Base-by-base conservation (phyloP, 2,797 vertebrate genomes). In the Betta splendens region DNA sequence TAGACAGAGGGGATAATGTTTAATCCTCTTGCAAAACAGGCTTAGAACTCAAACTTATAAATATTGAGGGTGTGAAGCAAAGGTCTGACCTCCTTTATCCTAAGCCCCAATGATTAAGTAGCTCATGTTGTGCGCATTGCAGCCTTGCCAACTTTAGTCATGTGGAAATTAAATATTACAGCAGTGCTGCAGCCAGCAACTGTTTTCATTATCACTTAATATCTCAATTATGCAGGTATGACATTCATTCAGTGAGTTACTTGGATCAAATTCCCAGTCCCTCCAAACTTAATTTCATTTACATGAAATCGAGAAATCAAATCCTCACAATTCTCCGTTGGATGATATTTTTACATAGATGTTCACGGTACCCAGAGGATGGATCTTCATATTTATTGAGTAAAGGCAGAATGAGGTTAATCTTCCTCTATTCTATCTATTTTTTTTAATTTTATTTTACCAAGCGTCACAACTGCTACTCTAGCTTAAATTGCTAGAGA, bases 1-100 rank as follows among this genome's bases (percentile, higher is more conserved):
- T 79, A 75, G 46, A 72, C 39, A 51, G 35, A 50, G 37, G 40
- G 26, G 38, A 37, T 40, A 40, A 31, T 66, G 69, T 80, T 65
- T 75, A 72, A 80, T 66, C 42, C 64, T 65, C 31, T n/a, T n/a
- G 50, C 45, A 62, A 52, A 47, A 29, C 45, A 39, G 22, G 17
- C 35, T 57, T 50, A 51, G 38, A 40, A 60, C 52, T 62, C 29
- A 35, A 28, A 55, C 23, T 3, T 50, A 40, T 3, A 58, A 32
- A 47, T 45, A 40, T 39, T 51, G 21, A 18, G 29, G 20, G 7
- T 13, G 32, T 40, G 68, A 20, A 64, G 33, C 48, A 45, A 58
- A 3, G 1, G 15, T 8, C n/a, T 49, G 44, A 65, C 53, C 40
- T 53, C 16, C 42, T 68, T 60, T 37, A 43, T 12, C 2, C 0